Conservation (phyloP, 2,888 invertebrate species). For the Zhuqinia jingwanae region DNA sequence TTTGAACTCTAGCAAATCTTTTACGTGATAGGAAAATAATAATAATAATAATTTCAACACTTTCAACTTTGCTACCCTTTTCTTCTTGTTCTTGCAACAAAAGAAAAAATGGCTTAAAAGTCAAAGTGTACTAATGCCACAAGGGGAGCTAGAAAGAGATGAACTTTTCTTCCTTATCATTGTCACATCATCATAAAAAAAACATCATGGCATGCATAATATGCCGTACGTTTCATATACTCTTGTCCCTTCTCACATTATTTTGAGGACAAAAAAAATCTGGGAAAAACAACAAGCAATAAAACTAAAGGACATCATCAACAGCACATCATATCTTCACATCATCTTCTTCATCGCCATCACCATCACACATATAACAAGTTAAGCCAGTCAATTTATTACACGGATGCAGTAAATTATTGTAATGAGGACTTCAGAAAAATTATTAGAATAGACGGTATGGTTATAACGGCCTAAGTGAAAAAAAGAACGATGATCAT, state of each 20-base stretch:
- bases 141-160: conserved; percentile 14
- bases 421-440: conserved; percentile 50
- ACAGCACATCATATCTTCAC: not conserved
- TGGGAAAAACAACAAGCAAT: conserved; percentile 22
- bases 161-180: conserved; percentile 29
- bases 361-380: conserved; percentile 36
- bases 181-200: not conserved
- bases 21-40: not conserved
- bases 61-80: not conserved
- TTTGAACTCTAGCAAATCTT: too few relatives aligned
- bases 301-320: conserved; percentile 1
- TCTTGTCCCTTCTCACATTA: not conserved
- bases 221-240: not conserved
- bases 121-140: conserved; percentile 9
- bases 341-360: not conserved
- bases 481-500: not conserved
- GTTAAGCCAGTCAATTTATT: conserved; percentile 58
- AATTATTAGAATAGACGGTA: conserved; percentile 24
- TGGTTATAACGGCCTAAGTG: not conserved
- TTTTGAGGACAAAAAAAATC: not conserved
- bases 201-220: conserved; percentile 1
- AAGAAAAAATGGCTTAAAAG: not conserved
- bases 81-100: not conserved
- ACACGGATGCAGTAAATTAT: conserved; percentile 57
- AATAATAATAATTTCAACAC: conserved; percentile 24